Evolutionary conservation across 23 tunicate genomes (phyloP).

Genomic region (Botrylloides violaceus): DNA sequence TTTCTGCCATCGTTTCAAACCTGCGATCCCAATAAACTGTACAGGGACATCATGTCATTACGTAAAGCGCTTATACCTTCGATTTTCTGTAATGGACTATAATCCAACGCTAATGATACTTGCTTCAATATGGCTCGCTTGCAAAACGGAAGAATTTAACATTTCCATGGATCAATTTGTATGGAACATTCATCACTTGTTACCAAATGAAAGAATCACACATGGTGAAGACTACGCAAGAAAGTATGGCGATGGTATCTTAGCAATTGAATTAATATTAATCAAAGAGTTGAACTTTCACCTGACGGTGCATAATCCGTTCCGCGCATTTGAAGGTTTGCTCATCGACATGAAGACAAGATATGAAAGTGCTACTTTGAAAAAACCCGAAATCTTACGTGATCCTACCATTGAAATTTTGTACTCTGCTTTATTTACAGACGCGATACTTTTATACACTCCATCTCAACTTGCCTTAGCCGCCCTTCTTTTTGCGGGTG

Average conservation of each 20-base stretch:
- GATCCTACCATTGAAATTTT: slow-evolving; percentile 52
- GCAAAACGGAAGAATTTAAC: slow-evolving; percentile 92
- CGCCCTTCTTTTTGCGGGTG: slow-evolving; percentile 75
- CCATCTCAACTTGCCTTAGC: slow-evolving; percentile 91
- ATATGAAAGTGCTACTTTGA: slow-evolving; percentile 22
- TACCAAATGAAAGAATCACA: slow-evolving; percentile 9
- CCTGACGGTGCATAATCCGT: slow-evolving; percentile 76
- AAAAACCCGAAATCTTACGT: slow-evolving; percentile 60
- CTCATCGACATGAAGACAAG: slow-evolving; percentile 83
- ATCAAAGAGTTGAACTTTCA: slow-evolving; percentile 86
- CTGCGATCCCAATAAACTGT: slow-evolving; percentile 56
- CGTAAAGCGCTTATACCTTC: slow-evolving; percentile 59
- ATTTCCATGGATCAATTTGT: slow-evolving; percentile 87
- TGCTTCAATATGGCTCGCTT: slow-evolving; percentile 81
- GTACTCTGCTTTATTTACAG: slow-evolving; percentile 46
- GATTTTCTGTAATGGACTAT: slow-evolving; percentile 83
- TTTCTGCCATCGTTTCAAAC: slow-evolving; percentile 67
- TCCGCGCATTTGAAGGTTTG: slow-evolving; percentile 92
- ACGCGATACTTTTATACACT: slow-evolving; percentile 50
- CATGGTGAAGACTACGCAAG: slow-evolving; percentile 19
- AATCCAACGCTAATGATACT: slow-evolving; percentile 70
- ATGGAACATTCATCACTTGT: slow-evolving; percentile 26
- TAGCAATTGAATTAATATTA: slow-evolving; percentile 60
- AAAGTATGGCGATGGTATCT: slow-evolving; percentile 59
- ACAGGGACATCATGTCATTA: slow-evolving; percentile 77